These are phyloP conservation scores for Ramazzottius varieornatus DNA, from an alignment of 2,888 invertebrate species.

Conservation along the genomic window DNA sequence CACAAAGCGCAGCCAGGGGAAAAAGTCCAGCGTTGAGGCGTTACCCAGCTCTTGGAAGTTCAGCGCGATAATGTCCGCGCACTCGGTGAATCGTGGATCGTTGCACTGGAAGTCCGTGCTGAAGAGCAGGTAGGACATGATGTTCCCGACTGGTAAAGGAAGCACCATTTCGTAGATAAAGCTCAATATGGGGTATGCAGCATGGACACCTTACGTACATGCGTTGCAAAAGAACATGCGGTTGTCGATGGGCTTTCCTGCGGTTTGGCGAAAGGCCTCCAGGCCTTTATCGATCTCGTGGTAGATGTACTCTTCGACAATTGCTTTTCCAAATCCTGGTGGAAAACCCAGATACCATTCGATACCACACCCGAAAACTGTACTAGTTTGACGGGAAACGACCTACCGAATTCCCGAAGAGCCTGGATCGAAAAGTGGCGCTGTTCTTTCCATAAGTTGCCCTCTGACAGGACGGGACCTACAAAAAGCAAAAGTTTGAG, in stretches of 20 bases:
- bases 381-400: no score
- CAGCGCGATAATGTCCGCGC: neutral
- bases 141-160: neutral
- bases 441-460: neutral
- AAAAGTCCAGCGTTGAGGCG: neutral
- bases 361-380: no score
- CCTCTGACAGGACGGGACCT: neutral
- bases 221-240: neutral
- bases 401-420: neutral
- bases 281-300: neutral
- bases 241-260: neutral
- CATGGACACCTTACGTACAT: neutral
- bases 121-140: neutral
- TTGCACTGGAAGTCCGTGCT: neutral
- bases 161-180: neutral
- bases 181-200: neutral
- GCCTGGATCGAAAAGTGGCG: neutral
- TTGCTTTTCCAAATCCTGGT: neutral
- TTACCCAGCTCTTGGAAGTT: constrained; percentile 2
- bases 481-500: no score
- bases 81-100: neutral
- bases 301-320: neutral
- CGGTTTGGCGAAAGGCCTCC: neutral
- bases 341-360: neutral
- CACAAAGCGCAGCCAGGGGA: neutral